These are phyloP conservation scores for Drosophila tripunctata DNA, from an alignment of 2,888 invertebrate genomes.

Conservation along the genomic window DNA sequence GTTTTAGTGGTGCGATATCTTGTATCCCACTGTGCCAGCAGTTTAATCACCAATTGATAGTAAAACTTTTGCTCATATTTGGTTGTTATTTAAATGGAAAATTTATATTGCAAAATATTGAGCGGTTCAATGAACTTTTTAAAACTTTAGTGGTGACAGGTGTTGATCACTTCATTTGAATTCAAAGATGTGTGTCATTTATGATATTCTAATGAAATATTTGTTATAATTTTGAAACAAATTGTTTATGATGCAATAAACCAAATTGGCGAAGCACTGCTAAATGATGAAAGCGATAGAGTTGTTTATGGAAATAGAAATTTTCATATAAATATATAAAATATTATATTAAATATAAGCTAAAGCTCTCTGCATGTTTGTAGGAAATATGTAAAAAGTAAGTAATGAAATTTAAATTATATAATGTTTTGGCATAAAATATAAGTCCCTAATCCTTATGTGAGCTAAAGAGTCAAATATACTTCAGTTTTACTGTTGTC, in stretches of 20 bases:
- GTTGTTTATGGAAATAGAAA: no score
- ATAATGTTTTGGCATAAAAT: no score
- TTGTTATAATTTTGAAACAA: background rate
- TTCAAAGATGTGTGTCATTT: background rate
- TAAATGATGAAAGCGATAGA: background rate
- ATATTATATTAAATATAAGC: no score
- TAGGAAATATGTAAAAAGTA: no score
- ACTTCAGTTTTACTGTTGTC: no score
- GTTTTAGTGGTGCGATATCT: constrained; percentile 12
- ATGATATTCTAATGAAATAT: background rate
- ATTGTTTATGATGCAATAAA: background rate
- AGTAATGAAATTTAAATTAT: no score
- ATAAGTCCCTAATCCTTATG: no score
- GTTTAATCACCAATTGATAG: constrained; percentile 48
- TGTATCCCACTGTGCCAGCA: constrained; percentile 13
- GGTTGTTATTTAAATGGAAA: constrained; percentile 23
- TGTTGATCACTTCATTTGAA: constrained; percentile 8
- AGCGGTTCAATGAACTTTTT: constrained; percentile 40
- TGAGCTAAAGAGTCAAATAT: no score
- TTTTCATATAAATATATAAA: no score
- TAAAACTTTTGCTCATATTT: constrained; percentile 22
- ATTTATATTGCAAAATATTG: constrained; percentile 18
- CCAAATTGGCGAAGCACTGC: background rate
- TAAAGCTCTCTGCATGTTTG: no score
- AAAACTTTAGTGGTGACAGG: background rate